phyloP scores from a whole-genome alignment of 2,888 invertebrate species.

The Molorchus minor region DNA sequence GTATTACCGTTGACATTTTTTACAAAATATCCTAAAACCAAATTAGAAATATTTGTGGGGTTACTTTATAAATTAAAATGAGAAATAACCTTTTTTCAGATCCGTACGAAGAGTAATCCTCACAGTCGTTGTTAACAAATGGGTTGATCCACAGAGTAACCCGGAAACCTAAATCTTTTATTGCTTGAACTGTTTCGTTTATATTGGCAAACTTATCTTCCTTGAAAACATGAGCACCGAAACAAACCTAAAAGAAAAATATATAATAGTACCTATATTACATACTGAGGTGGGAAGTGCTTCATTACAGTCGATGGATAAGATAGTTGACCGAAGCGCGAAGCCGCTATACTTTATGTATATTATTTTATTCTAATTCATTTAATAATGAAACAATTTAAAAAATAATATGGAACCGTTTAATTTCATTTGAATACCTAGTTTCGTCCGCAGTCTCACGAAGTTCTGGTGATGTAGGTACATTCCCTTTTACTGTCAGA shows the following conservation, averaged over 20 bases:
- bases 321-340: background rate
- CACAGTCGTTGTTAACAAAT: constrained; percentile 79
- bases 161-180: constrained; percentile 74
- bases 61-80: background rate
- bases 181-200: constrained; percentile 67
- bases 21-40: constrained; percentile 64
- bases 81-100: too few species aligned
- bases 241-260: constrained; percentile 67
- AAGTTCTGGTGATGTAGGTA: too few species aligned
- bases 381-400: too few species aligned
- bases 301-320: constrained; percentile 3
- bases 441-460: too few species aligned
- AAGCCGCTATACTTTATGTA: background rate
- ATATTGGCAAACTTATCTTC: constrained; percentile 71
- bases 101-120: constrained; percentile 28
- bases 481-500: too few species aligned
- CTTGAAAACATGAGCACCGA: constrained; percentile 82
- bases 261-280: too few species aligned
- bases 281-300: too few species aligned
- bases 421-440: too few species aligned
- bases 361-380: too few species aligned
- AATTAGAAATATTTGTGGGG: background rate
- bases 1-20: constrained; percentile 64
- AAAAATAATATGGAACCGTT: too few species aligned
- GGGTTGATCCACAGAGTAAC: constrained; percentile 87